phyloP scores from a whole-genome alignment of 64 coral and sea anemone genomes.

The Catalaphyllia jardinei region DNA sequence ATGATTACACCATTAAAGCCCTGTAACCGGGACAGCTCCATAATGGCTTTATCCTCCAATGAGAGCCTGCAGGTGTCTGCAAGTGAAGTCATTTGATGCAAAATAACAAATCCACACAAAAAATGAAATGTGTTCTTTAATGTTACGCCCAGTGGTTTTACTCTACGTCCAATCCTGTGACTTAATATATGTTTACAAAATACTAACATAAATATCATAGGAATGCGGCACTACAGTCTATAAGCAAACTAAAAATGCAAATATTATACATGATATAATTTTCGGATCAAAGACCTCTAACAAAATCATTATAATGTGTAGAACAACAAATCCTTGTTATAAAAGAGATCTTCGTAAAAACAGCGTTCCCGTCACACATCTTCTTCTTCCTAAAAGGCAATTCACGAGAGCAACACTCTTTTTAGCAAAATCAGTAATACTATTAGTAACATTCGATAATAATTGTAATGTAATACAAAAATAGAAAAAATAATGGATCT shows the following conservation, averaged over 20 bases:
- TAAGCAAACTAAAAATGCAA: neutral
- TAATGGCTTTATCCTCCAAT: neutral
- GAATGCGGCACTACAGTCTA: neutral
- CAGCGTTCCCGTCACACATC: neutral
- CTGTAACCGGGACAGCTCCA: neutral
- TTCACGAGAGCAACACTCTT: neutral
- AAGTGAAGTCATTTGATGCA: slow-evolving; percentile 18
- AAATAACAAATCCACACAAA: slow-evolving; percentile 34
- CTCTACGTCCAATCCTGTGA: neutral
- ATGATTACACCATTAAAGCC: neutral
- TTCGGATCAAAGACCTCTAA: neutral
- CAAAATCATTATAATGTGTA: neutral
- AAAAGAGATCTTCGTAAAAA: neutral
- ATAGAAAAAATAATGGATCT: too few species aligned
- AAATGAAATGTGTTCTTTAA: slow-evolving; percentile 42
- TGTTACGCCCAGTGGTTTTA: neutral
- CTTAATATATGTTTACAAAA: neutral
- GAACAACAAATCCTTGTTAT: neutral
- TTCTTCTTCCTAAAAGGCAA: slow-evolving; percentile 29
- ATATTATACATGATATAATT: neutral
- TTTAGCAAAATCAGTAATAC: neutral
- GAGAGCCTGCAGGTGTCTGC: neutral
- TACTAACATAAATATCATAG: neutral
- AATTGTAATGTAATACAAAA: too few species aligned
- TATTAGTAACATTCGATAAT: too few species aligned